Percentiles rank a stretch among this genome's conserved stretches.
Conservation (phyloP, 2,113 vertebrate genomes). For the Furnarius figulus region DNA sequence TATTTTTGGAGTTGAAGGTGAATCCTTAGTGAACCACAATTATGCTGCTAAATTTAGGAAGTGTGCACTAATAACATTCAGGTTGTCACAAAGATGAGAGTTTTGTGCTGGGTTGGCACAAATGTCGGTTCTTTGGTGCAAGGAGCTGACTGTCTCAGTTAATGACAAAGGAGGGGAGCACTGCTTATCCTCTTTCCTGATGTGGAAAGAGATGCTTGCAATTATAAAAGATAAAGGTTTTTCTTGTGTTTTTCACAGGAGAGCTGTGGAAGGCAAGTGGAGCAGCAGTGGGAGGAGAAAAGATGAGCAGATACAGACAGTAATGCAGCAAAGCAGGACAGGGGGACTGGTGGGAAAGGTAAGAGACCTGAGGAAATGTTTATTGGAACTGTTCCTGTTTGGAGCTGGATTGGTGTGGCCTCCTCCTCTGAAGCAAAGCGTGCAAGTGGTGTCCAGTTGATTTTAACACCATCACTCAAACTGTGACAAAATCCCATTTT, state of each 20-base stretch:
- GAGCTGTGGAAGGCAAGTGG: not conserved
- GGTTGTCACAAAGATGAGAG: not conserved
- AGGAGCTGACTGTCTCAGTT: not conserved
- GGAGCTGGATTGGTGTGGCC: not conserved
- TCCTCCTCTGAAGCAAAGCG: not conserved
- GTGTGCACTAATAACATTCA: not conserved
- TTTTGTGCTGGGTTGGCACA: not conserved
- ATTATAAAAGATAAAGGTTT: not conserved
- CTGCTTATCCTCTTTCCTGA: not conserved
- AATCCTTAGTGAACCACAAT: not conserved
- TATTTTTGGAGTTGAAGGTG: not conserved
- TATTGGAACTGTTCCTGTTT: not conserved
- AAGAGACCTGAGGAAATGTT: not conserved
- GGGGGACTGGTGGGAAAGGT: not conserved
- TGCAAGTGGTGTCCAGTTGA: not conserved
- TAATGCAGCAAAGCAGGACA: not conserved
- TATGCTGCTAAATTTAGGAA: not conserved
- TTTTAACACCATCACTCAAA: not conserved
- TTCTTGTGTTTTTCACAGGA: not conserved
- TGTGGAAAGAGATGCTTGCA: not conserved
- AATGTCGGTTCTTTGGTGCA: not conserved
- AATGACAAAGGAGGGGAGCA: not conserved
- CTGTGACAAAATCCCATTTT: not conserved
- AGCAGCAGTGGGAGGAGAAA: rapidly evolving
- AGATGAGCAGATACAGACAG: not conserved